Evolutionary conservation across 1,140 invertebrate genomes (phyloP).

Genomic region (Drosophila ironensis): DNA sequence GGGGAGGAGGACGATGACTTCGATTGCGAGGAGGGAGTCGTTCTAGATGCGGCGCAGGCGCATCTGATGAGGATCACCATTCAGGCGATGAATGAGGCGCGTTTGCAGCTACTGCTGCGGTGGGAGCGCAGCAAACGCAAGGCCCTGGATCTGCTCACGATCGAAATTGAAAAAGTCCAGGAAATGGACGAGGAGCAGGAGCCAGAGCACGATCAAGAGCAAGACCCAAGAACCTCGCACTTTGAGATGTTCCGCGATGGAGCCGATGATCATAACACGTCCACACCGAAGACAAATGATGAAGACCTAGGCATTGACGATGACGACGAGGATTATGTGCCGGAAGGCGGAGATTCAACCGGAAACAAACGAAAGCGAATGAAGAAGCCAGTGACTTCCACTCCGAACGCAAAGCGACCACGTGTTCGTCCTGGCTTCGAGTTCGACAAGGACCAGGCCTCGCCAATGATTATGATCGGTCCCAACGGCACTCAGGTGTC

Average conservation of each 20-base stretch:
- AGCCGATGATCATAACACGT: conserved; percentile 46
- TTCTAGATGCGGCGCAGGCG: conserved; percentile 19
- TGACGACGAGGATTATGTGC: conserved; percentile 61
- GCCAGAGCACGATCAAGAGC: neutral
- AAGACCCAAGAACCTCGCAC: neutral
- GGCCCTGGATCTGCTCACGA: conserved; percentile 51
- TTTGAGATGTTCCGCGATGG: conserved; percentile 41
- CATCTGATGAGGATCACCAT: conserved; percentile 40
- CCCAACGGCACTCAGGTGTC: conserved; percentile 68
- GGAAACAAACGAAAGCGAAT: conserved; percentile 44
- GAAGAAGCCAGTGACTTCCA: conserved; percentile 34
- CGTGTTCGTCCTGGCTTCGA: conserved; percentile 44
- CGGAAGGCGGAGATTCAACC: neutral
- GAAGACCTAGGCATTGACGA: conserved; percentile 26
- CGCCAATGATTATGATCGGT: conserved; percentile 65
- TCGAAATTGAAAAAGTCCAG: conserved; percentile 62
- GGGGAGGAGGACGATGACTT: neutral
- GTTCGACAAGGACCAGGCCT: conserved; percentile 37
- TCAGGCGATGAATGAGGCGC: conserved; percentile 40
- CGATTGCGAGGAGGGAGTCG: too few species aligned
- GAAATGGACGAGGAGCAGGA: conserved; percentile 20
- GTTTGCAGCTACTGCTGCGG: conserved; percentile 31
- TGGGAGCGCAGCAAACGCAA: conserved; percentile 60
- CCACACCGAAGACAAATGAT: conserved; percentile 56
- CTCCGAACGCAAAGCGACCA: conserved; percentile 22